Conservation (phyloP, 2,113 vertebrate species). For the Colossoma macropomum region DNA sequence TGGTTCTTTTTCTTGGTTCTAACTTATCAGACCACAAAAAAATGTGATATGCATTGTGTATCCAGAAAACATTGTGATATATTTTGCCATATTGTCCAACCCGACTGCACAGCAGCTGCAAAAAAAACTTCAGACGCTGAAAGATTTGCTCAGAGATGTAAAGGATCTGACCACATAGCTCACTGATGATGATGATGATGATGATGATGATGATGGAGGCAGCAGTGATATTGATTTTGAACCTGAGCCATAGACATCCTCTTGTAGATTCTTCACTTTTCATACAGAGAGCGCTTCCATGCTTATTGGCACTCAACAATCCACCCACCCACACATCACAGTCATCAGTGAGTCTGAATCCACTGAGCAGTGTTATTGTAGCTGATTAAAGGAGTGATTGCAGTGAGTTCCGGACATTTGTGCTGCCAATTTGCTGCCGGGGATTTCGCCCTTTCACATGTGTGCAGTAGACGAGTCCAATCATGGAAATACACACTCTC, state of each 20-base stretch:
- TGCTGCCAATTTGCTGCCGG: slow-evolving; percentile 41
- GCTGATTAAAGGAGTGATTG: slow-evolving; percentile 52
- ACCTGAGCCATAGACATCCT: background rate
- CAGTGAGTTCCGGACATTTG: slow-evolving; percentile 19
- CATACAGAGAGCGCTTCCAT: background rate
- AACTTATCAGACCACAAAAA: too few species aligned
- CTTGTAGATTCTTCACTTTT: background rate
- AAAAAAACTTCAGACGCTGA: background rate
- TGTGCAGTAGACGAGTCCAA: background rate
- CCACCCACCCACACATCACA: background rate
- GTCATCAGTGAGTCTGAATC: background rate
- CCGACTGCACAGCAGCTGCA: background rate
- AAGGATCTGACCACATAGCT: background rate
- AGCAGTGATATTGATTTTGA: slow-evolving; percentile 2
- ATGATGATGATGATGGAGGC: slow-evolving; percentile 1
- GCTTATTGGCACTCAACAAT: slow-evolving; percentile 22
- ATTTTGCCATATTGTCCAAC: too few species aligned
- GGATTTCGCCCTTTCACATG: slow-evolving; percentile 19
- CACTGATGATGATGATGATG: background rate
- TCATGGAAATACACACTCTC: background rate
- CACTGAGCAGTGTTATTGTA: slow-evolving; percentile 42
- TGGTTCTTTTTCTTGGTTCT: too few species aligned
- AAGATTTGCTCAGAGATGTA: background rate
- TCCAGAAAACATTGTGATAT: too few species aligned
- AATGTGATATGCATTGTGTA: too few species aligned